Base-by-base conservation (phyloP, 2,888 invertebrate genomes). In the Pollenia griseotomentosa region DNA sequence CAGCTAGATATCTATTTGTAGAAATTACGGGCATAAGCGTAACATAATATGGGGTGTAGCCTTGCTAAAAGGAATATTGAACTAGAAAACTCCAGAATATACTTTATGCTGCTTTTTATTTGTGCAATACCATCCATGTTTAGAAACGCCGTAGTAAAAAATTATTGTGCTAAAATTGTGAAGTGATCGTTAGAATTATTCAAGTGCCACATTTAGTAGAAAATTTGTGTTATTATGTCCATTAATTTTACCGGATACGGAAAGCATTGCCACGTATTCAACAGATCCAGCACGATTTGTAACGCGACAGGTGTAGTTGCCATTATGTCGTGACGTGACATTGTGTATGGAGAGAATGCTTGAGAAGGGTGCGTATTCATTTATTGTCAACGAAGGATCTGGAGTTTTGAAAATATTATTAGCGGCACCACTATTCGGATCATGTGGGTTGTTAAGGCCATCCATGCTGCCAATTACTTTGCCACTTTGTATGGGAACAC, bases 291-390 rank as follows among this genome's bases (percentile, higher is more conserved):
- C 93, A 81, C 91, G 91, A 90, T 94, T 94, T 48, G 91, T 90
- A 66, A 94, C 92, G 85, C 91, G 91, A 83, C 94, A 94, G 23
- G 93, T 93, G 89, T 94, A 94, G 89, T 94, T 94, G 85, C 94
- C 94, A 89, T 93, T 94, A 89, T 94, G 94, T 66, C 91, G 90
- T 23, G 94, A 93, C 59, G 93, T 93, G 63, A 94, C 93, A 89
- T 94, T 94, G 83, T 93, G 92, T 89, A 94, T 94, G 14, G 94
- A 93, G 59, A 94, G 90, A 87, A 94, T 94, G 89, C 94, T 94
- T 81, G 94, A 95, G 93, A 94, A 94, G 85, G 94, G 94, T 88
- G 94, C 92, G 92, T 94, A 94, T 90, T 94, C 94, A 92, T 94
- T 95, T 91, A 95, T 94, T 88, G 94, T 94, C 88, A 94, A 93